These are phyloP conservation scores for Poecilia picta DNA, from an alignment of 2,797 vertebrate genomes.

Conservation along the genomic window DNA sequence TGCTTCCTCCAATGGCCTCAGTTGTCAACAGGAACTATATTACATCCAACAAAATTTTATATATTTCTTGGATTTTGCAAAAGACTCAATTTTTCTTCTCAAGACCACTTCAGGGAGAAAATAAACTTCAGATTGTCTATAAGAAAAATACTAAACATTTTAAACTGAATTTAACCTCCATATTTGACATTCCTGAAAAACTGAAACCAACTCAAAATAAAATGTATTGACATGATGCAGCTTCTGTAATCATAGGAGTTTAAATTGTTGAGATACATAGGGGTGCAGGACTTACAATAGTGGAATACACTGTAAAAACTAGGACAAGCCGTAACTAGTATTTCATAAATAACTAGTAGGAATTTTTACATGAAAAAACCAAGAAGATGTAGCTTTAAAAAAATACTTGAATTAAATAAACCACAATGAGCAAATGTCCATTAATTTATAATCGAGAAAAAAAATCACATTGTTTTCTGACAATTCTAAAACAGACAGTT, in stretches of 20 bases:
- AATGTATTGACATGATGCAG: conserved; percentile 16
- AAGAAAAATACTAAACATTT: background rate
- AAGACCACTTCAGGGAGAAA: background rate
- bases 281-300: background rate
- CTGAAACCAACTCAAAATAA: conserved; percentile 21
- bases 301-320: background rate
- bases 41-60: conserved; percentile 61
- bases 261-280: background rate
- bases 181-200: background rate
- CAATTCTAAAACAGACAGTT: background rate
- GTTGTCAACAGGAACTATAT: conserved; percentile 72
- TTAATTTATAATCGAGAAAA: background rate
- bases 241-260: conserved; percentile 22
- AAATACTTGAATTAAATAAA: background rate
- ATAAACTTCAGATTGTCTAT: background rate
- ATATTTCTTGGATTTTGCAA: conserved; percentile 47
- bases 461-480: background rate
- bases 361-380: background rate
- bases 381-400: background rate
- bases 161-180: background rate
- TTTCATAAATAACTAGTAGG: background rate
- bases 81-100: conserved; percentile 35
- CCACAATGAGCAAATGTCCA: background rate
- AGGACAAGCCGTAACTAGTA: background rate
- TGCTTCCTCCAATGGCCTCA: conserved; percentile 74